Percentiles rank a stretch among this genome's conserved stretches.
Conservation (phyloP, 2,888 invertebrate species). For the Congeria kusceri region DNA sequence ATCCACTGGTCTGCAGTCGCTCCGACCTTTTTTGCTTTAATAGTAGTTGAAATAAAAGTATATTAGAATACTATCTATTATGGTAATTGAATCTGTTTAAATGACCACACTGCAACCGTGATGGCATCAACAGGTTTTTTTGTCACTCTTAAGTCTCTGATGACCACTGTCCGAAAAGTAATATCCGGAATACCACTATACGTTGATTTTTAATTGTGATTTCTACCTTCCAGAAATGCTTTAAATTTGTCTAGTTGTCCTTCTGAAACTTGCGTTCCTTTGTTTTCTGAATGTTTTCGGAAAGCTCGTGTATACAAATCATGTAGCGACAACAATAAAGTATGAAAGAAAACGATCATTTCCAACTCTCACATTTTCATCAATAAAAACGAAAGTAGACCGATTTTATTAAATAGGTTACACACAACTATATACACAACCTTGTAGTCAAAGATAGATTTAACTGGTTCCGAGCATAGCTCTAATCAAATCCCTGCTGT, state of each 20-base stretch:
- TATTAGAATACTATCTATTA: no score
- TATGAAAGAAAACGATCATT: slow-evolving; percentile 53
- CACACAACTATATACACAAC: neutral
- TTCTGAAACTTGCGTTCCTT: slow-evolving; percentile 37
- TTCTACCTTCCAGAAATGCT: slow-evolving; percentile 29
- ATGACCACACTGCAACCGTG: neutral
- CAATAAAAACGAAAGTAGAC: neutral
- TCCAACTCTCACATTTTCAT: slow-evolving; percentile 12
- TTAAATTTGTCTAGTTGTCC: slow-evolving; percentile 17
- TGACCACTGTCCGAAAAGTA: neutral
- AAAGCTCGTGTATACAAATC: slow-evolving; percentile 1
- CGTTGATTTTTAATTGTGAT: neutral
- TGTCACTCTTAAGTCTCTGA: no score
- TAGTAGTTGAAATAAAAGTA: no score
- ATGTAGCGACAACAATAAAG: slow-evolving; percentile 25
- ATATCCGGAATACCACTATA: neutral
- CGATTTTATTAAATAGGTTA: neutral
- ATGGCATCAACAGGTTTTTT: no score
- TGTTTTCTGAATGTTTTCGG: slow-evolving; percentile 10
- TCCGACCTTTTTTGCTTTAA: no score
- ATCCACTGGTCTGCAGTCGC: no score
- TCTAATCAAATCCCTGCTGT: no score
- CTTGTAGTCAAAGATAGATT: no score
- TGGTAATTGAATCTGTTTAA: neutral
- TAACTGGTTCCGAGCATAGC: no score